Conservation (phyloP, 2,797 vertebrate genomes). For the Chiloscyllium punctatum region DNA sequence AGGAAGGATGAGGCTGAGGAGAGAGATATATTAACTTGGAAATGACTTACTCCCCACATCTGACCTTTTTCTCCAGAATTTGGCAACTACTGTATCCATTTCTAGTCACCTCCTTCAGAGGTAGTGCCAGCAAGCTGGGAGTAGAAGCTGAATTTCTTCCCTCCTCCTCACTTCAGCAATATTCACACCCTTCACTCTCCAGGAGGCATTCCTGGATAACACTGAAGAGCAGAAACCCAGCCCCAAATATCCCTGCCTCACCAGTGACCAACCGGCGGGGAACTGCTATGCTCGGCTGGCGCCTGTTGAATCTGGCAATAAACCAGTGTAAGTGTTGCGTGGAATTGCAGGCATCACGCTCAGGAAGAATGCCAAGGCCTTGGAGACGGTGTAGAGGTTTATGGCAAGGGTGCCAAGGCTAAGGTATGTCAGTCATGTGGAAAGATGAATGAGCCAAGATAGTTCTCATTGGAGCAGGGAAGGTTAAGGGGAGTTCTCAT, state of each 20-base stretch:
- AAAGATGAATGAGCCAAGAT: background rate
- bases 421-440: background rate
- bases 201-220: no score
- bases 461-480: background rate
- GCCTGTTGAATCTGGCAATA: background rate
- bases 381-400: background rate
- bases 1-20: background rate
- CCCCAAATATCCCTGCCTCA: background rate
- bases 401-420: background rate
- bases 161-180: background rate
- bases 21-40: background rate
- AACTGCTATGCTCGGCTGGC: background rate
- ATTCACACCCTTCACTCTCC: background rate
- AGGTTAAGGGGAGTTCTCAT: background rate
- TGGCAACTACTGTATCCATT: background rate
- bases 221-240: background rate
- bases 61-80: background rate
- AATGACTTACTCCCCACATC: background rate
- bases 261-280: background rate
- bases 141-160: background rate
- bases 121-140: background rate
- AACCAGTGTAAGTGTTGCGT: background rate
- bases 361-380: background rate
- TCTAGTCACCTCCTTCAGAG: background rate
- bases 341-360: background rate